Evolutionary conservation across 1,140 invertebrate genomes (phyloP).

Genomic region (Varroa destructor): DNA sequence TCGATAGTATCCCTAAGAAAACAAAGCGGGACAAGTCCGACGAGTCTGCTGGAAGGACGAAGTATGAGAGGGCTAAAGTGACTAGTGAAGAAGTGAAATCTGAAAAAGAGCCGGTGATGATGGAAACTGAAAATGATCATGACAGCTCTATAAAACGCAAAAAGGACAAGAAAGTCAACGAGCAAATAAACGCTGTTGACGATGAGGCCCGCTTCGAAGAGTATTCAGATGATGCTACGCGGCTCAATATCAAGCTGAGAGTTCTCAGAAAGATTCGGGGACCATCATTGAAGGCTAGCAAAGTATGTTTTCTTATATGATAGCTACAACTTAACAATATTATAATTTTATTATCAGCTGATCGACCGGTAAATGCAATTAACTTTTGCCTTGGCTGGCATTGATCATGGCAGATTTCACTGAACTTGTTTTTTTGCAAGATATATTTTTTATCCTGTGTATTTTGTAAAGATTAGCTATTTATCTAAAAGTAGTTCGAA

Average conservation of each 20-base stretch:
- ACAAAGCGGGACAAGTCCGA: too few relatives aligned
- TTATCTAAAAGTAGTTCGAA: too few relatives aligned
- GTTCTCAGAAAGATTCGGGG: slow-evolving; percentile 14
- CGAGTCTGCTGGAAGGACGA: neutral
- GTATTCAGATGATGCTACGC: neutral
- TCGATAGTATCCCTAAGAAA: too few relatives aligned
- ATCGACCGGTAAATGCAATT: too few relatives aligned
- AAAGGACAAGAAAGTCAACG: neutral
- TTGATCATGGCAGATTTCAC: too few relatives aligned
- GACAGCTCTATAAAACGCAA: neutral
- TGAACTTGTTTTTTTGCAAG: too few relatives aligned
- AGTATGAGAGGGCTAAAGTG: neutral
- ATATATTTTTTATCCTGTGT: too few relatives aligned
- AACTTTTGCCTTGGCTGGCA: too few relatives aligned
- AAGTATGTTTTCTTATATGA: neutral
- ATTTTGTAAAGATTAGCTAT: too few relatives aligned
- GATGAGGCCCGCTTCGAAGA: too few relatives aligned
- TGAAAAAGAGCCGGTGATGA: neutral
- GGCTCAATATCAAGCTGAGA: neutral
- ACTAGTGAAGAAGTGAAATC: neutral
- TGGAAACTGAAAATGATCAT: neutral
- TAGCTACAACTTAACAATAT: too few relatives aligned
- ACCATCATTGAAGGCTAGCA: neutral
- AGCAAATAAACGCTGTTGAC: neutral
- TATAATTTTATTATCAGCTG: too few relatives aligned